phyloP scores from a whole-genome alignment of 1,140 invertebrate genomes.

The Phthorimaea operculella region DNA sequence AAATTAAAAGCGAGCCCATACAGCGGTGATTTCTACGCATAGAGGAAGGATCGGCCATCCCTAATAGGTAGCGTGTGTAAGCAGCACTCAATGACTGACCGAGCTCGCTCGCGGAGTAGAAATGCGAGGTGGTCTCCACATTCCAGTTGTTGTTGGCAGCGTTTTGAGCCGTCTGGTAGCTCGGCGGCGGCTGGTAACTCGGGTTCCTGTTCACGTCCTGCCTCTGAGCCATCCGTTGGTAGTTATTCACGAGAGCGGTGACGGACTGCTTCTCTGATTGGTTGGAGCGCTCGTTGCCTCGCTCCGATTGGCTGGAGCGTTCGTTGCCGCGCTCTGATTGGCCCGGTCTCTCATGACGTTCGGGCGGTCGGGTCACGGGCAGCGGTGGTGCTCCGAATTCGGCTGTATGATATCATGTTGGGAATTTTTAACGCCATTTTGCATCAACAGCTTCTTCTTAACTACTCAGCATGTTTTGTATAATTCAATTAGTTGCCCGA shows the following conservation, averaged over 20 bases:
- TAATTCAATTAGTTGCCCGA: no score
- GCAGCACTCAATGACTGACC: slow-evolving; percentile 35
- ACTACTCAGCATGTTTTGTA: no score
- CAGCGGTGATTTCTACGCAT: no score
- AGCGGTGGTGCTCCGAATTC: slow-evolving; percentile 12
- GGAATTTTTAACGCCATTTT: background rate
- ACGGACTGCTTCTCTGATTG: slow-evolving; percentile 33
- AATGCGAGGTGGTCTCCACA: slow-evolving; percentile 47
- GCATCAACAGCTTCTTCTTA: background rate
- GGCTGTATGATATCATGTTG: background rate
- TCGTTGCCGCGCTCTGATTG: slow-evolving; percentile 25
- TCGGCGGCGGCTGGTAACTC: slow-evolving; percentile 7
- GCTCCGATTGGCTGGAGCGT: slow-evolving; percentile 13
- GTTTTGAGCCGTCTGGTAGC: slow-evolving; percentile 25
- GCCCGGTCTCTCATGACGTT: slow-evolving; percentile 10
- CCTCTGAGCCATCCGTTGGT: slow-evolving; percentile 37
- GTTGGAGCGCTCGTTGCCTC: slow-evolving; percentile 21
- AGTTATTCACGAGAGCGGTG: slow-evolving; percentile 48
- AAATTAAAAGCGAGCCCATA: no score
- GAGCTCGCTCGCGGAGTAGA: slow-evolving; percentile 55
- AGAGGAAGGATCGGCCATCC: no score
- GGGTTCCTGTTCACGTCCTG: slow-evolving; percentile 28
- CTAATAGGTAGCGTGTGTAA: no score
- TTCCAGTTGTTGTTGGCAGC: slow-evolving; percentile 36
- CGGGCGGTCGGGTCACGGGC: slow-evolving; percentile 18